phyloP scores from a whole-genome alignment of 2,888 invertebrate species.

The Nomada fucata region DNA sequence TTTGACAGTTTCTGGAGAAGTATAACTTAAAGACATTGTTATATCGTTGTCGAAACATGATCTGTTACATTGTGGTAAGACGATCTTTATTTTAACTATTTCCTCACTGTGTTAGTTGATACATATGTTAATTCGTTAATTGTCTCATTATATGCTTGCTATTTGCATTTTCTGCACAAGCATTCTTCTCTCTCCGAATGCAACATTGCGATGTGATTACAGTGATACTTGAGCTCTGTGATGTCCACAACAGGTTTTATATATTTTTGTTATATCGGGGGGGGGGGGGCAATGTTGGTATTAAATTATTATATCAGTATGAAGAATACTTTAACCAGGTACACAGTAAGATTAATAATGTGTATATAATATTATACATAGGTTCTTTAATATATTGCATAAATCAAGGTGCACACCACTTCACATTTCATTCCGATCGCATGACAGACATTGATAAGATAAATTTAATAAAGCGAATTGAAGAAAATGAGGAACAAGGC shows the following conservation, averaged over 20 bases:
- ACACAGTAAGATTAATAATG: background rate
- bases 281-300: conserved; percentile 7
- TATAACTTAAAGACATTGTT: background rate
- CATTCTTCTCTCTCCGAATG: conserved; percentile 2
- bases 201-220: background rate
- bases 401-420: conserved; percentile 20
- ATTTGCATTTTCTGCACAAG: background rate
- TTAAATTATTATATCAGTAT: background rate
- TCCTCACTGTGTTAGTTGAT: background rate
- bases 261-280: conserved; percentile 51
- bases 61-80: background rate
- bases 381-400: conserved; percentile 25
- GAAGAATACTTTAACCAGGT: background rate
- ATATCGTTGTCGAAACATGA: background rate
- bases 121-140: background rate
- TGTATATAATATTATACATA: conserved; percentile 5
- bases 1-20: background rate
- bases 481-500: background rate
- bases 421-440: conserved; percentile 7
- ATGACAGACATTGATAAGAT: background rate
- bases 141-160: background rate
- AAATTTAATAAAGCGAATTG: background rate
- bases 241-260: conserved; percentile 43
- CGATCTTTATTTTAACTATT: background rate
- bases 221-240: conserved; percentile 46